Evolutionary conservation across 2,888 invertebrate species (phyloP), one percentile per base, ranked within the genome.

Genomic region (Melanargia galathea): DNA sequence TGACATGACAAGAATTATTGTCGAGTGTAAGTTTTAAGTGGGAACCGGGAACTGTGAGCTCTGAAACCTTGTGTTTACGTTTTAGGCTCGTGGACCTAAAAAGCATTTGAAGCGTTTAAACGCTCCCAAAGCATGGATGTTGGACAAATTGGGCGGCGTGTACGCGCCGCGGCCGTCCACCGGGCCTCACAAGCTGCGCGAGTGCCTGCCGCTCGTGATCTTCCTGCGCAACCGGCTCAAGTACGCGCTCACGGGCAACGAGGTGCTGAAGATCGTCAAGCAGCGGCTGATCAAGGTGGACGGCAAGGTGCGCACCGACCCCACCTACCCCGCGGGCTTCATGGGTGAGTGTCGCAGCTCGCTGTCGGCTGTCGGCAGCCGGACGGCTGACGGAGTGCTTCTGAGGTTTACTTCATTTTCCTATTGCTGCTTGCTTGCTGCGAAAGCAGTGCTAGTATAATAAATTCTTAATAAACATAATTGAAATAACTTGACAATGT

Each of bases 71-170:
- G 73, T 73, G 63, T 73, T 66, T 71, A 26, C 73, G 69, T 63
- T 92, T 18, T 85, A 97, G 98, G 98, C 97, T 92, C 97, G 99
- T 92, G 99, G 99, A 90, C 99, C 98, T 52, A 99, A 98, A 92
- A 99, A 99, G 93, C 99, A 99, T 93, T 94, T 99, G 94, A 99
- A 99, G 95, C 98, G 99, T 92, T 94, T 99, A 82, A 96, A 97
- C 87, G 99, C 99, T 66, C 99, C 99, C 11, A 99, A 98, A 92
- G 97, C 99, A 96, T 99, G 99, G 99, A 99, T 99, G 99, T 95
- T 99, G 94, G 99, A 99, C 94, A 99, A 99, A 92, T 93, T 99
- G 79, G 98, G 98, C 71, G 99, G 99, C 83, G 98, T 97, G 65
- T 99, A 97, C 86, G 99, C 99, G 74, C 99, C 99, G 70, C 95